A percentile compares a stretch with the other conserved stretches of the same genome.
Evolutionary conservation across 2,797 vertebrate species (phyloP).

Genomic region (Otus scops): DNA sequence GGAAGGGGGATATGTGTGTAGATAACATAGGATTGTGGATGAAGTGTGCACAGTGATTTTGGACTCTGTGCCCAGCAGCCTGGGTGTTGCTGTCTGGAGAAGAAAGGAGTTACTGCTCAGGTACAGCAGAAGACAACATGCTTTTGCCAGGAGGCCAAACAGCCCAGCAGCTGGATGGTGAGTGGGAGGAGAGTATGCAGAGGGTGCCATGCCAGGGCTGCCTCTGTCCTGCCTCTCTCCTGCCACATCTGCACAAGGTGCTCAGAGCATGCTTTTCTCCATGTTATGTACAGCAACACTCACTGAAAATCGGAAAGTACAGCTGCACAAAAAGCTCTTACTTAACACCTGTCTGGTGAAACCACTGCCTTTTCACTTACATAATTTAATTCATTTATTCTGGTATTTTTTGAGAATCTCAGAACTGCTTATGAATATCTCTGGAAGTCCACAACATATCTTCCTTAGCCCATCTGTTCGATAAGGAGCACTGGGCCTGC

Average conservation of each 20-base stretch:
- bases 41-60: background rate
- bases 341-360: background rate
- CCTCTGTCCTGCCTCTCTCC: background rate
- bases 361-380: background rate
- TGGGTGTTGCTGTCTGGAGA: background rate
- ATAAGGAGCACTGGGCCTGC: background rate
- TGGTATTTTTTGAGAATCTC: background rate
- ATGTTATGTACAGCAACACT: background rate
- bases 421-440: background rate
- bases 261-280: too few species aligned
- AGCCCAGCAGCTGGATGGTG: fast-evolving
- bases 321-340: background rate
- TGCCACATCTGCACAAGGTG: background rate
- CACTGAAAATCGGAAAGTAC: background rate
- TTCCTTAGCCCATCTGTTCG: background rate
- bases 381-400: background rate
- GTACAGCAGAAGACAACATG: background rate
- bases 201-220: fast-evolving
- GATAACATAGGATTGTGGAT: background rate
- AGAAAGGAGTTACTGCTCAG: too few species aligned
- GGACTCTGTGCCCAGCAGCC: background rate
- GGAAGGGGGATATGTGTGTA: background rate
- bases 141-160: background rate
- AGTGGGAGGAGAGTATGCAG: fast-evolving
- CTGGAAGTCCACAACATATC: background rate